Percentiles rank a stretch among this genome's conserved stretches.
Conservation (phyloP, 2,113 vertebrate species). For the Oophaga pumilio region DNA sequence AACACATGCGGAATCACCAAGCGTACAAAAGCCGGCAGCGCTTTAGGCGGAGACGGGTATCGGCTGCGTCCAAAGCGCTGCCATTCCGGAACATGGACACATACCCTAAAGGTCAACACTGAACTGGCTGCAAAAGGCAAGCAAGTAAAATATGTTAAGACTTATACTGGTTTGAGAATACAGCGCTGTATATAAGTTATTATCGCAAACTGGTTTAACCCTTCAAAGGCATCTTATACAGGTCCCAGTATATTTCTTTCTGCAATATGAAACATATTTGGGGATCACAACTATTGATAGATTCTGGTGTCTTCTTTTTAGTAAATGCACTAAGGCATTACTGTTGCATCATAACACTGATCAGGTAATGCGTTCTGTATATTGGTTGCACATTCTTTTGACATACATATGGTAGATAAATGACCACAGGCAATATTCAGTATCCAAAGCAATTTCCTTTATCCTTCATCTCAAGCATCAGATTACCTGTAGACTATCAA, state of each 20-base stretch:
- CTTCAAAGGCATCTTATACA: not conserved
- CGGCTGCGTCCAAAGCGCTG: too few relatives aligned
- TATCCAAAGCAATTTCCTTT: not conserved
- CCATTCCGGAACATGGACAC: too few relatives aligned
- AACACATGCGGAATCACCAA: too few relatives aligned
- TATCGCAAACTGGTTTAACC: not conserved
- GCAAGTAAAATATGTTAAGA: not conserved
- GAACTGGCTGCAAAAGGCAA: too few relatives aligned
- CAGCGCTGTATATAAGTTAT: not conserved
- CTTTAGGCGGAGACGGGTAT: too few relatives aligned
- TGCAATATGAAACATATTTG: not conserved
- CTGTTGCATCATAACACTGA: not conserved
- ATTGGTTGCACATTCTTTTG: not conserved
- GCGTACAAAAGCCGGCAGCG: too few relatives aligned
- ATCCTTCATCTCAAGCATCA: not conserved
- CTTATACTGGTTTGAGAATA: not conserved
- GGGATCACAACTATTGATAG: not conserved
- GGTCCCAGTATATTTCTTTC: not conserved
- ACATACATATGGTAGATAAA: not conserved
- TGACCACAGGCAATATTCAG: not conserved
- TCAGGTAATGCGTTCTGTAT: not conserved
- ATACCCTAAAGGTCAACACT: too few relatives aligned
- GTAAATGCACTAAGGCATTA: not conserved
- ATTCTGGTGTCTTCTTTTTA: not conserved
- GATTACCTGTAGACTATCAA: constrained; percentile 92